Conservation (phyloP, 2,888 invertebrate genomes). For the Hipparchia sbordonii region DNA sequence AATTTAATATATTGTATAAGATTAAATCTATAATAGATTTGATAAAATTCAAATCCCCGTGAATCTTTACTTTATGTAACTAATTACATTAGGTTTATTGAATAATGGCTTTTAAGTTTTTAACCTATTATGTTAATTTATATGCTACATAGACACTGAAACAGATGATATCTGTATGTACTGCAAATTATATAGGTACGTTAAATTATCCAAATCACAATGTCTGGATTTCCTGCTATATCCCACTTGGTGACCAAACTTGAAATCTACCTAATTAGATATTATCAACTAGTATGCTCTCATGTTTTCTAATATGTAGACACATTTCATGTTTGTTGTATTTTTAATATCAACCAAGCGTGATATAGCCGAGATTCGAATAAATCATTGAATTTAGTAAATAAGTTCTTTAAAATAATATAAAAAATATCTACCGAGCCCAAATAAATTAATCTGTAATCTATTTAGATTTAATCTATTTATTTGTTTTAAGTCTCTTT, state of each 20-base stretch:
- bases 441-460: conserved; percentile 23
- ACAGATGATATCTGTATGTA: background rate
- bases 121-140: conserved; percentile 20
- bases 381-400: conserved; percentile 8
- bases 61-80: conserved; percentile 8
- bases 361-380: conserved; percentile 3
- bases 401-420: conserved; percentile 17
- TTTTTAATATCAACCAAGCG: background rate
- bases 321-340: background rate
- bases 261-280: background rate
- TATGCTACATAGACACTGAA: conserved; percentile 1
- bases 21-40: conserved; percentile 35
- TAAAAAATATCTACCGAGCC: background rate
- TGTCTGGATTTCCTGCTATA: background rate
- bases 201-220: background rate
- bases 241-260: background rate
- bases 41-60: conserved; percentile 24
- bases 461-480: conserved; percentile 36
- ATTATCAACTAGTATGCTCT: background rate
- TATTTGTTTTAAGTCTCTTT: conserved; percentile 29
- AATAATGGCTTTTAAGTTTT: conserved; percentile 16
- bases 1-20: conserved; percentile 26
- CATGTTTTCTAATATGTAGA: background rate
- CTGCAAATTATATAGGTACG: background rate
- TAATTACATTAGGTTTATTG: conserved; percentile 18